Base-by-base conservation (phyloP, 2,888 invertebrate species). In the Drosophila vallismaia region DNA sequence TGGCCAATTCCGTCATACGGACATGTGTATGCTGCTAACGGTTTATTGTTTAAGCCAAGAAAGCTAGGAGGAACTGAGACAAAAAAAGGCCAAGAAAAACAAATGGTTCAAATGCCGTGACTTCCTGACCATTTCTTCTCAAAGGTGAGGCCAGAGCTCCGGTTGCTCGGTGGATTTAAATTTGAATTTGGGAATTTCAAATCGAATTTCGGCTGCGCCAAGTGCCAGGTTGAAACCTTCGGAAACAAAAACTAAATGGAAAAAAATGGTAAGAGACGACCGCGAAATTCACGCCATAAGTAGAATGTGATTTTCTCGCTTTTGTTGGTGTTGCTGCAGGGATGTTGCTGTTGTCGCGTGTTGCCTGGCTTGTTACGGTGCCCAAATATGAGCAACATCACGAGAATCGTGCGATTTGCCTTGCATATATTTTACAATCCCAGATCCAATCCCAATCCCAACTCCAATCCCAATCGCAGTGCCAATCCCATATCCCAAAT, bases 321-420 rank as follows among this genome's bases (percentile, higher is more conserved):
- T 59, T 51, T 52, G 72, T 45, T 69, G 52, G 24, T 48, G 36
- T 48, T 64, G 75, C 33, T 46, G 67, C 49, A 45, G 53, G 29
- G 53, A 54, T 57, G 60, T 50, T 66, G 54, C 14, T 71, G 78
- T 74, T 77, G 79, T 76, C 75, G 77, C 77, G 87, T 79, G 87
- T 86, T 84, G 88, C 78, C 71, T 76, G 69, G 79, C 88, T 85
- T 87, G 79, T 87, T 79, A 85, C 79, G 82, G 71, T 88, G 89
- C 82, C 88, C 89, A 89, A 89, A 90, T 90, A 89, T 89, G 90
- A 90, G 89, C 88, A 89, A 85, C 88, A 89, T 89, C 89, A 89
- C 89, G 89, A 89, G 89, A 90, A 89, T 90, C 89, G 89, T 89
- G 89, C 89, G 88, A 83, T 82, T 87, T 87, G 79, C 85, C 79